Evolutionary conservation across 1,140 invertebrate genomes (phyloP), one percentile per base, ranked within the genome.

Genomic region (Chironomus striatipennis): DNA sequence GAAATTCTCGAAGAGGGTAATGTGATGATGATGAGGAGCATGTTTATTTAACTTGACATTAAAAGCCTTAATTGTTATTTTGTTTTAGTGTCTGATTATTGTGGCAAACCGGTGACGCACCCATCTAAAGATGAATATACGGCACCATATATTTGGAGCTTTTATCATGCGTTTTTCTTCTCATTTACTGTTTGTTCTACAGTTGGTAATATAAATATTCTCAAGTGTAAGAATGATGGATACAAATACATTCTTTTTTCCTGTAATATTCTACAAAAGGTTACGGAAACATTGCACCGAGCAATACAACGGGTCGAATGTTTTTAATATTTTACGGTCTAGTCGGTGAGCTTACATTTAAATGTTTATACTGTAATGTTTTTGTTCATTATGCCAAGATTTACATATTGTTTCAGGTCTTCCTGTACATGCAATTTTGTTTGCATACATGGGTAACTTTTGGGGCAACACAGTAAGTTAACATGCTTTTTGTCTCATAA

Each of bases 141-240:
- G 8, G 83, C 83, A 0, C 81, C 85, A 0, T 84, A 83, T 21
- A 88, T 87, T 77, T 98, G 95, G 95, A 93, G 93, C 78, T 97
- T 94, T 82, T 96, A 96, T 79, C 94, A 97, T 81, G 91, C 94
- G 0, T 90, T 97, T 77, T 98, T 98, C 84, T 98, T 98, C 80
- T 91, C 95, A 18, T 92, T 96, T 77, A 98, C 95, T 0, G 93
- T 97, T 6, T 91, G 97, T 77, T 97, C 94, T 79, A 98, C 96
- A 7, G 95, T 98, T 77, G 94, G 93, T 95, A 85, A 86, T 84
- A 79, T 75, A 76, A 20, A 72, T 70, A 17, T 57, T 10, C n/a
- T 34, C 34, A n/a, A 9, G 43, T 75, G 42, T 65, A 21, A 43
- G 73, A 57, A 42, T 74, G 42, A 74, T 75, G 4, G 17, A 34